phyloP scores from a whole-genome alignment of 2,888 invertebrate species.

The Plemyria rubiginata region DNA sequence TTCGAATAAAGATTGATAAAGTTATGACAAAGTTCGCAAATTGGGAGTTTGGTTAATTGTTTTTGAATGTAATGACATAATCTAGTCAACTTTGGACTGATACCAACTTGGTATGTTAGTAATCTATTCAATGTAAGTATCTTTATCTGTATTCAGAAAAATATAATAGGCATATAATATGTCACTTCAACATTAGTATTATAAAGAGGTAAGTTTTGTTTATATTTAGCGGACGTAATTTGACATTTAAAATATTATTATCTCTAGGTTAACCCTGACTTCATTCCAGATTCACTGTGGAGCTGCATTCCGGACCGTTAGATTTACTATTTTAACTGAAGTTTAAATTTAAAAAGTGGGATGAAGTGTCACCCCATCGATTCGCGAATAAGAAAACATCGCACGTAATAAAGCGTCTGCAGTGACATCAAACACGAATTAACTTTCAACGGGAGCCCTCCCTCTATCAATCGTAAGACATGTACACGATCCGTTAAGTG shows the following conservation, averaged over 20 bases:
- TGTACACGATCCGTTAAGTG: constrained; percentile 77
- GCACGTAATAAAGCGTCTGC: constrained; percentile 73
- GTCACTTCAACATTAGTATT: no score
- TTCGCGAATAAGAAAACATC: constrained; percentile 61
- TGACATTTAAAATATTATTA: no score
- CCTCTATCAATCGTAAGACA: constrained; percentile 78
- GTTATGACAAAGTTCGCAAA: constrained; percentile 57
- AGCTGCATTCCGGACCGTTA: no score
- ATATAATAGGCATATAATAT: no score
- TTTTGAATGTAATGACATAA: constrained; percentile 8
- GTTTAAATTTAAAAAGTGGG: constrained; percentile 23
- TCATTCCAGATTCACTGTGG: no score
- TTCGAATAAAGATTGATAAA: constrained; percentile 68
- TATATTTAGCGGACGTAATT: no score
- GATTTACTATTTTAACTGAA: background rate
- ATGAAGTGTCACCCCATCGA: constrained; percentile 35
- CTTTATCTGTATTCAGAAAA: no score
- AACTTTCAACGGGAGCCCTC: constrained; percentile 76
- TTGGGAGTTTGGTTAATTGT: constrained; percentile 29
- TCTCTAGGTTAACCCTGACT: no score
- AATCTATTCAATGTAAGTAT: no score
- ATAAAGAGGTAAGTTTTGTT: no score
- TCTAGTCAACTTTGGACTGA: background rate
- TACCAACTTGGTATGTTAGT: no score
- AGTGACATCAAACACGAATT: constrained; percentile 82